Evolutionary conservation across 1,140 invertebrate genomes (phyloP), one percentile per base, ranked within the genome.

Genomic region (Tenebrio molitor): DNA sequence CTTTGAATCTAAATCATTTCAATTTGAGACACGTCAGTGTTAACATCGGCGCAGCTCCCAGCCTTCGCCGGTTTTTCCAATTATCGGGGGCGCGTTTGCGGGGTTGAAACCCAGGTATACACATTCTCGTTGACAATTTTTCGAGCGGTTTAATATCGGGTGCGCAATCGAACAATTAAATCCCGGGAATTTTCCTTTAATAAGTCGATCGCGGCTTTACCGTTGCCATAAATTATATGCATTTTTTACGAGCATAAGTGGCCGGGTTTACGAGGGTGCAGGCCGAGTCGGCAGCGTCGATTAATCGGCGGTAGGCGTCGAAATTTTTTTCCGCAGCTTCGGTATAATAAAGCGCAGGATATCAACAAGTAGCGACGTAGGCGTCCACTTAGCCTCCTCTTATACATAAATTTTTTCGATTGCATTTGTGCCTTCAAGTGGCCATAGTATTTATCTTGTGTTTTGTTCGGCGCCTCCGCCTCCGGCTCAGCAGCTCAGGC

Each of bases 211-310:
- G n/a, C 17, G 16, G 15, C 44, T 16, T n/a, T n/a, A n/a, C n/a
- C n/a, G n/a, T n/a, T n/a, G n/a, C n/a, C n/a, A n/a, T 58, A 58
- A 58, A 58, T 58, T 58, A 58, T 58, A 58, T 58, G 50, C 50
- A 58, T 58, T 58, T 58, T 58, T 58, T 58, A 58, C 50, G 50
- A 58, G 50, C 23, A 58, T 58, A 58, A 58, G 50, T 58, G 50
- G 21, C 15, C 29, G 21, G 7, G 50, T 58, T 58, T 58, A 58
- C 29, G 50, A 58, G 50, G 12, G 36, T 12, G 12, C 10, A 29
- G 23, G 50, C 14, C 19, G 44, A 10, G 44, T 50, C 44, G 44
- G 44, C 4, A 33, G 16, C 19, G 6, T 16, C 50, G 23, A 58
- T 58, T 58, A 58, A 29, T 58, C 50, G 50, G 23, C 17, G 50